These are phyloP conservation scores for Exephanes ischioxanthus DNA, from an alignment of 2,888 invertebrate species.

Conservation along the genomic window DNA sequence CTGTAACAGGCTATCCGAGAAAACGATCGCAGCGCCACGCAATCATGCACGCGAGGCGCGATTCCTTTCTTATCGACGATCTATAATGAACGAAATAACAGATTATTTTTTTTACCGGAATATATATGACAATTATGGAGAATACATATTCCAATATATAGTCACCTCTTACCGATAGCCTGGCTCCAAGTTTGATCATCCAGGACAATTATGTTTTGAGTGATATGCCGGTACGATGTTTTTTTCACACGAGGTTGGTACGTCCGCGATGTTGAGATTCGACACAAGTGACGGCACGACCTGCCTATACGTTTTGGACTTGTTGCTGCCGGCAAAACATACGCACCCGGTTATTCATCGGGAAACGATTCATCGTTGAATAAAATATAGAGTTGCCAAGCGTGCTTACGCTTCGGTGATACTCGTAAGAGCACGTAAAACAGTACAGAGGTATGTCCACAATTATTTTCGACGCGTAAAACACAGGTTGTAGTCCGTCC, in stretches of 20 bases:
- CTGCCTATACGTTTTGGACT: background rate
- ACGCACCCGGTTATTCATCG: background rate
- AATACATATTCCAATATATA: background rate
- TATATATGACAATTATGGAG: background rate
- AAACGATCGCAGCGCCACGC: background rate
- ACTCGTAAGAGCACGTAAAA: background rate
- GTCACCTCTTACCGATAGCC: background rate
- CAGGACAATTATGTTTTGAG: background rate
- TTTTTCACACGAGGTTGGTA: background rate
- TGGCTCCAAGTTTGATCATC: background rate
- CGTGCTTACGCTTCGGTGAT: background rate
- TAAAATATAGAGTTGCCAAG: background rate
- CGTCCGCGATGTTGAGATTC: background rate
- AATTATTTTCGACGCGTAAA: background rate
- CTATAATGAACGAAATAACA: background rate
- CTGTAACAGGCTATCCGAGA: background rate
- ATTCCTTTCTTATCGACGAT: background rate
- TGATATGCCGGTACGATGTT: background rate
- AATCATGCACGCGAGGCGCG: background rate
- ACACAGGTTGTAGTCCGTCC: background rate
- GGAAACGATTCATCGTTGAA: background rate
- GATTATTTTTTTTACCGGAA: background rate
- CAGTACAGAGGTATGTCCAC: background rate
- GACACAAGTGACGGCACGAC: background rate
- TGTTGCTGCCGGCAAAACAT: slow-evolving; percentile 14